Base-by-base conservation (phyloP, 2,888 invertebrate genomes). In the Amblyjoppa fuscipennis region DNA sequence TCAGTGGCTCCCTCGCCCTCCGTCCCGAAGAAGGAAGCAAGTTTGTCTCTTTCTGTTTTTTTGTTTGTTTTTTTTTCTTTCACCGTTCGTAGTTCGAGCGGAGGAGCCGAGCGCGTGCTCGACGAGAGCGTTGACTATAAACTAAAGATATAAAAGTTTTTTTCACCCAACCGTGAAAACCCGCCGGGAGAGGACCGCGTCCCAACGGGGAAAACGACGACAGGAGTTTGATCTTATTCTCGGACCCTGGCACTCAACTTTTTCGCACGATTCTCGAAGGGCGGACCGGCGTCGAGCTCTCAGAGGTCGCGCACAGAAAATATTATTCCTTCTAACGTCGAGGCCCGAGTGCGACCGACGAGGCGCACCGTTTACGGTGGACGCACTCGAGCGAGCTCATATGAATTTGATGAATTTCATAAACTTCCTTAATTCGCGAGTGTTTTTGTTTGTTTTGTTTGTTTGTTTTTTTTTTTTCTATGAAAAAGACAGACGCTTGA, bases 181-280 rank as follows among this genome's bases (percentile, higher is more conserved):
- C 53, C 16, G 61, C 13, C 7, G n/a, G 16, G 31, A 64, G 6
- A 34, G 13, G 61, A 16, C 6, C 6, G 61, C 31, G 31, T 34
- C 61, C 34, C 34, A 64, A 34, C 61, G n/a, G 61, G 34, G 34
- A 34, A 34, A 34, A 16, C 61, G 13, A 13, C 61, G 61, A 64
- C 61, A 34, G 34, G 61, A 34, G 16, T 64, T 64, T 31, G 34
- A 34, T 31, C 34, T 64, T 64, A 59, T 64, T 64, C 61, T 13
- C 61, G 34, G n/a, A n/a, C 53, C 9, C 34, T 11, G 28, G 31
- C 61, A 61, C 13, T 31, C 28, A 13, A 61, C 28, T 61, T 61
- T 56, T 61, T 61, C 61, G 25, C 31, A 28, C 13, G 31, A 61
- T 28, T 13, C 28, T 11, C 31, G 61, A 28, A 28, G 28, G 13